Evolutionary conservation across 2,113 vertebrate genomes (phyloP).

Genomic region (Otocyon megalotis): DNA sequence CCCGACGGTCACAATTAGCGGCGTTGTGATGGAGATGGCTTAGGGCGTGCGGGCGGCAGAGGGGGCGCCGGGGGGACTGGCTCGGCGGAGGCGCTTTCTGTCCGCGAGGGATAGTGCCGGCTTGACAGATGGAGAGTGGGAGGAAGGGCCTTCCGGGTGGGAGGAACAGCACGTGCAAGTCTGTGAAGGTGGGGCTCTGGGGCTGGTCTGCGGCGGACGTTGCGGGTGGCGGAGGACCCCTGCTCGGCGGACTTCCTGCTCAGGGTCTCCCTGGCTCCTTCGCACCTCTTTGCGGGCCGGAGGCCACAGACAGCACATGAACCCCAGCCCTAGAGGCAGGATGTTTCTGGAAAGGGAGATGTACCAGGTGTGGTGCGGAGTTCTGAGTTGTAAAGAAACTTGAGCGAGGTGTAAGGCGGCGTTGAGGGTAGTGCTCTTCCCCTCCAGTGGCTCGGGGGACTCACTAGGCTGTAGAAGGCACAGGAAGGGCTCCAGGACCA

Average conservation of each 20-base stretch:
- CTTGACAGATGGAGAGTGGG: conserved; percentile 48
- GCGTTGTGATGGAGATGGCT: background rate
- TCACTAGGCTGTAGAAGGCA: fast-evolving
- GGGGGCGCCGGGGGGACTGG: conserved; percentile 2
- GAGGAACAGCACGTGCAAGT: background rate
- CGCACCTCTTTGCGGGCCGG: no score
- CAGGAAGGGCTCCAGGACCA: background rate
- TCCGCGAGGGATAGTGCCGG: conserved; percentile 36
- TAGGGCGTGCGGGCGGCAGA: background rate
- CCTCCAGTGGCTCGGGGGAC: background rate
- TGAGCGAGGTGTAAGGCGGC: background rate
- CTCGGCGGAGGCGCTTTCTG: conserved; percentile 27
- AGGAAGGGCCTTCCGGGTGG: conserved; percentile 45
- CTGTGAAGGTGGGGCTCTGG: background rate
- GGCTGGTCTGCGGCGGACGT: no score
- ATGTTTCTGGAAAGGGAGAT: conserved; percentile 44
- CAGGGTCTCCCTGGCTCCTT: no score
- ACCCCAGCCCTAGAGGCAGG: background rate
- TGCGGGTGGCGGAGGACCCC: background rate
- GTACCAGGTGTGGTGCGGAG: background rate
- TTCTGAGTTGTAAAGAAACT: background rate
- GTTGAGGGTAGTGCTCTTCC: no score
- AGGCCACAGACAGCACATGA: fast-evolving
- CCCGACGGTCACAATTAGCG: background rate
- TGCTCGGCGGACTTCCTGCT: no score